Evolutionary conservation across 2,797 vertebrate species (phyloP).

Genomic region (Lepidocolaptes lacrymiger): DNA sequence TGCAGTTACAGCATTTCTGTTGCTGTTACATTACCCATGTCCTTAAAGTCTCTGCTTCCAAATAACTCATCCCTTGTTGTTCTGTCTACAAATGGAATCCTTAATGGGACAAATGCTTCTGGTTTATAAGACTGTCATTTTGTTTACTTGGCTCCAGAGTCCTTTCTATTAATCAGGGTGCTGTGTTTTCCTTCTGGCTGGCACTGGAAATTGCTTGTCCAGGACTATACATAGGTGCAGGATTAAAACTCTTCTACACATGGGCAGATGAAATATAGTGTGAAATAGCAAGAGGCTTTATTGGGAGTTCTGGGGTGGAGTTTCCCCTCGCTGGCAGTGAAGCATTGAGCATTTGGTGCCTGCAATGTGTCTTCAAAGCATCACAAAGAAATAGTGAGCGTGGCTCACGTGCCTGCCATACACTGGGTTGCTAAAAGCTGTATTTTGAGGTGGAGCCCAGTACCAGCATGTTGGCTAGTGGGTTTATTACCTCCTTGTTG

Average conservation of each 20-base stretch:
- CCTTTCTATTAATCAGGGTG: not conserved
- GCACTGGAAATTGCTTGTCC: not conserved
- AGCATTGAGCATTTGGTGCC: not conserved
- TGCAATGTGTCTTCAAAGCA: not conserved
- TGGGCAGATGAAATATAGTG: not conserved
- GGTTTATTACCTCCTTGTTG: fast-evolving
- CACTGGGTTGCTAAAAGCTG: not conserved
- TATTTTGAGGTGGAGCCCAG: not conserved
- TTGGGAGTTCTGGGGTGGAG: not conserved
- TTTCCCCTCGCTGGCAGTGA: not conserved
- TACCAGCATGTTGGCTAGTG: not conserved
- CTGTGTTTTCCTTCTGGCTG: not conserved
- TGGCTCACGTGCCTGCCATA: not conserved
- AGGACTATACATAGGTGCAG: not conserved
- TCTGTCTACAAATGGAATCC: not conserved
- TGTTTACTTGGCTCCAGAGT: not conserved
- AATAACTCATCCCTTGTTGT: not conserved
- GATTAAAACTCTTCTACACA: not conserved
- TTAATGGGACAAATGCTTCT: not conserved
- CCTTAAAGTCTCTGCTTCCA: not conserved
- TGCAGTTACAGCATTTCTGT: not conserved
- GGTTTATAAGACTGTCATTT: constrained; percentile 15
- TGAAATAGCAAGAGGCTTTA: not conserved
- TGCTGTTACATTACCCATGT: not conserved
- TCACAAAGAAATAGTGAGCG: not conserved